phyloP scores from a whole-genome alignment of 2,113 vertebrate genomes.

The Lagopus leucura region DNA sequence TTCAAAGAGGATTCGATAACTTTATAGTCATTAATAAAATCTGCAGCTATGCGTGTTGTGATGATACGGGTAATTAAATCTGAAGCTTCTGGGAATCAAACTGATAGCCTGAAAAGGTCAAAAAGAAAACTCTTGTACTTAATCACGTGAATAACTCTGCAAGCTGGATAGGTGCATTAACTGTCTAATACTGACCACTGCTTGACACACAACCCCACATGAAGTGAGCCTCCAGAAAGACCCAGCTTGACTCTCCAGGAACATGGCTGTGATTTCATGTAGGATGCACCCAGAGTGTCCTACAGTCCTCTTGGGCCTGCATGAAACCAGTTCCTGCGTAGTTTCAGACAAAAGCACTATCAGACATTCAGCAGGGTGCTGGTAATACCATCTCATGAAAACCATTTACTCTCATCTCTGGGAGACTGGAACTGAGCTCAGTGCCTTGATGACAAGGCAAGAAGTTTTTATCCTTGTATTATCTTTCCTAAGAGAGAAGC shows the following conservation, averaged over 20 bases:
- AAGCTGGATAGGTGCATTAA: neutral
- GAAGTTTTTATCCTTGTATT: neutral
- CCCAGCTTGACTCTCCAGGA: neutral
- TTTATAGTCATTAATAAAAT: conserved; percentile 60
- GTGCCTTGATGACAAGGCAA: neutral
- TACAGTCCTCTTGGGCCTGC: neutral
- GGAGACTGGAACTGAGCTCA: neutral
- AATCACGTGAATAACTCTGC: conserved; percentile 36
- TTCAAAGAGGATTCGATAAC: conserved; percentile 16
- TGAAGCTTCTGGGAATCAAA: conserved; percentile 64
- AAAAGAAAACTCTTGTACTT: conserved; percentile 33
- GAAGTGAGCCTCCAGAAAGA: neutral
- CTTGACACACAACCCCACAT: neutral
- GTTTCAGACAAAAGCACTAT: neutral
- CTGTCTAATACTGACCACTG: neutral
- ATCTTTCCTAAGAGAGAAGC: neutral
- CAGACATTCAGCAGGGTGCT: neutral
- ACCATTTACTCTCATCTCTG: neutral
- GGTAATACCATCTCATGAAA: neutral
- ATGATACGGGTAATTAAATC: conserved; percentile 62
- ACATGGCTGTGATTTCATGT: fast-evolving
- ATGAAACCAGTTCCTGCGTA: neutral
- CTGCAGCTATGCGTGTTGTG: conserved; percentile 40
- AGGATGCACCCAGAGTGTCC: neutral
- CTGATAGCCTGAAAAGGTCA: conserved; percentile 61